Evolutionary conservation across 2,888 invertebrate species (phyloP).

Genomic region (Macroteleia sp.): DNA sequence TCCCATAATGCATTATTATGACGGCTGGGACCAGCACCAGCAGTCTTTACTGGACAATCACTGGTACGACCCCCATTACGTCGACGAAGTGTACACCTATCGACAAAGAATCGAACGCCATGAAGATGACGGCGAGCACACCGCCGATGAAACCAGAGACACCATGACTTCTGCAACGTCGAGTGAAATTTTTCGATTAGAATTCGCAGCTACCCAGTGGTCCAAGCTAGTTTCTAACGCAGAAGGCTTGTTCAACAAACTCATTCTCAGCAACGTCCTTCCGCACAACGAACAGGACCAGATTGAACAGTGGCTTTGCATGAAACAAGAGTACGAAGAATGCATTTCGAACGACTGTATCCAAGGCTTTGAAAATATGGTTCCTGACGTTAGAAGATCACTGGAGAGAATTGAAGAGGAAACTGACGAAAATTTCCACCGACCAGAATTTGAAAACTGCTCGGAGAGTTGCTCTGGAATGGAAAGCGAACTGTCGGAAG

Average conservation of each 20-base stretch:
- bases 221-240: constrained; percentile 93
- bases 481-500: constrained; percentile 83
- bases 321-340: constrained; percentile 95
- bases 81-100: constrained; percentile 58
- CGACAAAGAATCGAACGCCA: constrained; percentile 59
- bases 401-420: constrained; percentile 86
- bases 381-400: constrained; percentile 84
- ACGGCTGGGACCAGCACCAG: constrained; percentile 48
- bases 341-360: constrained; percentile 87
- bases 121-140: constrained; percentile 79
- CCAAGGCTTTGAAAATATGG: constrained; percentile 81
- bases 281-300: constrained; percentile 90
- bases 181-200: constrained; percentile 87
- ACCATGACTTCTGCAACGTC: constrained; percentile 79
- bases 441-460: constrained; percentile 78
- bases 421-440: constrained; percentile 78
- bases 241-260: constrained; percentile 91
- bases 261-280: constrained; percentile 89
- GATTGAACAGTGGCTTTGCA: constrained; percentile 92
- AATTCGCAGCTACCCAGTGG: constrained; percentile 93
- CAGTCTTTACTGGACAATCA: constrained; percentile 55
- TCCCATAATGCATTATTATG: constrained; percentile 47
- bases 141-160: constrained; percentile 77
- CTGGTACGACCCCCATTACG: constrained; percentile 61
- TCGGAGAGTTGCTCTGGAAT: constrained; percentile 77